Conservation (phyloP, 2,797 vertebrate species). For the Myotis findleyi region DNA sequence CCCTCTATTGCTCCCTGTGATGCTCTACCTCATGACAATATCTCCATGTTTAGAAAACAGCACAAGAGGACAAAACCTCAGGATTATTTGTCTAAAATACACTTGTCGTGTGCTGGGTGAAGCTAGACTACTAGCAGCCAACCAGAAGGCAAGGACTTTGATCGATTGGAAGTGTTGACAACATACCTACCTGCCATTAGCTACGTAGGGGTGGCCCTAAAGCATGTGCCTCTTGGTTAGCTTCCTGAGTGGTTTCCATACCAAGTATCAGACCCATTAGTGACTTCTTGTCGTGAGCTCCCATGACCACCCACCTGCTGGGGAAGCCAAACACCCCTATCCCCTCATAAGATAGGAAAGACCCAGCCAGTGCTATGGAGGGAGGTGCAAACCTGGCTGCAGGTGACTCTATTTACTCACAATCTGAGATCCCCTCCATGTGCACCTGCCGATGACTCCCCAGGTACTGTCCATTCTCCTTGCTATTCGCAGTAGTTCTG, state of each 20-base stretch:
- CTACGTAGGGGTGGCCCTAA: neutral
- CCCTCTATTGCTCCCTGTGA: neutral
- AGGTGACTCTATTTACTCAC: neutral
- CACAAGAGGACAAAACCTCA: fast-evolving
- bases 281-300: neutral
- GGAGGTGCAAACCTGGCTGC: neutral
- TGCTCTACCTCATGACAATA: neutral
- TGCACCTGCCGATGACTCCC: fast-evolving
- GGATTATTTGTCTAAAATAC: neutral
- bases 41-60: neutral
- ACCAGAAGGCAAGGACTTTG: neutral
- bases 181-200: fast-evolving
- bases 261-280: neutral
- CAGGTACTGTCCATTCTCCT: fast-evolving
- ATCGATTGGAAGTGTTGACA: neutral
- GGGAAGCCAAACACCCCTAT: neutral
- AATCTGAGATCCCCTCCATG: fast-evolving
- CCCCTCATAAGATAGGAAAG: neutral
- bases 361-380: fast-evolving
- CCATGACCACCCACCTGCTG: fast-evolving
- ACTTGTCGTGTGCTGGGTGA: neutral
- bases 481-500: fast-evolving
- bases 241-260: neutral
- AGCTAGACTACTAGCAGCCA: fast-evolving
- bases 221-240: fast-evolving